Percentiles rank a stretch among this genome's conserved stretches.
These are phyloP conservation scores for Amniataba percoides DNA, from an alignment of 2,797 vertebrate genomes.

Conservation along the genomic window DNA sequence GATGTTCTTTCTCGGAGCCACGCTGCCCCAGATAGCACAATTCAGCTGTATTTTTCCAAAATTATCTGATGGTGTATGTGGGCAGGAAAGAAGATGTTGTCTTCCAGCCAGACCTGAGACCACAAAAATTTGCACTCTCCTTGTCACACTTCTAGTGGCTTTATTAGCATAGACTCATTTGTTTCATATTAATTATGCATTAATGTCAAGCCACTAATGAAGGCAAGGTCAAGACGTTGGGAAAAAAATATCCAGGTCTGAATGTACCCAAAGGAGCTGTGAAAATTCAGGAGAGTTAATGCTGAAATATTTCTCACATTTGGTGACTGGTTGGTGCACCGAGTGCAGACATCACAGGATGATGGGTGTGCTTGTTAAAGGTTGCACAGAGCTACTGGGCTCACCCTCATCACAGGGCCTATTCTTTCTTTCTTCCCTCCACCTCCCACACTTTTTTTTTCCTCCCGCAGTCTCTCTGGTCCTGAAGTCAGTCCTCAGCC, in stretches of 20 bases:
- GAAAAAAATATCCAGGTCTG: slow-evolving; percentile 37
- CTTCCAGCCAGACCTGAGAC: slow-evolving; percentile 18
- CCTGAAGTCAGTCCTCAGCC: slow-evolving; percentile 38
- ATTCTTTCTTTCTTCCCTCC: slow-evolving; percentile 16
- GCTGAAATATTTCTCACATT: slow-evolving; percentile 47
- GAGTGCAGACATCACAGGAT: slow-evolving; percentile 35
- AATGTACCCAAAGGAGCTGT: slow-evolving; percentile 35
- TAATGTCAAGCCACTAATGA: slow-evolving; percentile 75
- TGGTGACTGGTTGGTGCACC: slow-evolving; percentile 1
- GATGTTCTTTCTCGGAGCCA: neutral
- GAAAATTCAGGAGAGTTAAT: slow-evolving; percentile 31
- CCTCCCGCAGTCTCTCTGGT: slow-evolving; percentile 23
- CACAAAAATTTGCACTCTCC: slow-evolving; percentile 20
- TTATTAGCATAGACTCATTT: slow-evolving; percentile 78
- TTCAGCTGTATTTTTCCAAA: slow-evolving; percentile 22
- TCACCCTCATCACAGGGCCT: slow-evolving; percentile 45
- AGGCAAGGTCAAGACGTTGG: slow-evolving; percentile 68
- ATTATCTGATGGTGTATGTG: slow-evolving; percentile 39
- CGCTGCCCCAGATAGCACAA: slow-evolving; percentile 25
- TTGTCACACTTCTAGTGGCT: slow-evolving; percentile 40
- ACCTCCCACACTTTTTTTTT: slow-evolving; percentile 20
- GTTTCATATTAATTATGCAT: slow-evolving; percentile 81
- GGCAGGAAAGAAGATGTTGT: slow-evolving; percentile 10
- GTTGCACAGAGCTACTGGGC: slow-evolving; percentile 49
- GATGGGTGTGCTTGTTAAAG: slow-evolving; percentile 58